Base-by-base conservation (phyloP, 2,113 vertebrate genomes). In the Mionectes macconnelli region DNA sequence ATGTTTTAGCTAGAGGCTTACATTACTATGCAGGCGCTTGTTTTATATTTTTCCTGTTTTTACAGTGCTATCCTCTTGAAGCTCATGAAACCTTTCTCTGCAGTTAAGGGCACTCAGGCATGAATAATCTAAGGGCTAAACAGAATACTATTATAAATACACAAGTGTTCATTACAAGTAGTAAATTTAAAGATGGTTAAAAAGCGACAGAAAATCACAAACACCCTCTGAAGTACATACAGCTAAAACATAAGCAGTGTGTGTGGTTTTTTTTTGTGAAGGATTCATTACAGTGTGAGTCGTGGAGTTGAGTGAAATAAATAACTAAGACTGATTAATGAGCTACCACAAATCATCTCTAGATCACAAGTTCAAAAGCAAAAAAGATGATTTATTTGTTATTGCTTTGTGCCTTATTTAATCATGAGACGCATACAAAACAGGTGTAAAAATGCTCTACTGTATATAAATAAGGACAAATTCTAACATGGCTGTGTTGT, bases 61-160 rank as follows among this genome's bases (percentile, higher is more conserved):
- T 95, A 84, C 83, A 95, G 81, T 68, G 57, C 68, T 94, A 96
- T 96, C 85, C 94, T 90, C 96, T 93, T 95, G 96, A 97, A 97
- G 91, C 95, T 97, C 97, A 98, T 98, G 98, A 97, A 96, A 93
- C 45, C 73, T 94, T 84, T 82, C 96, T 94, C 90, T 49, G 39
- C 87, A 97, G 92, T 93, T 93, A 97, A 95, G 87, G 79, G 86
- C 40, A 68, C 60, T 86, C 76, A 91, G 62, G 75, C 96, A 92
- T 96, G 92, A 98, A 98, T 97, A 96, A 97, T 98, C 96, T 90
- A 97, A 96, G 89, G 70, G 33, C 74, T 96, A 97, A 98, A 96
- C 40, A 94, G 87, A 97, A 97, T 95, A 74, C 74, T 97, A 69
- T 94, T 96, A 94, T 92, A 97, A 96, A 98, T 95, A 97, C 87